phyloP scores from a whole-genome alignment of 2,888 invertebrate genomes.

The Hypomecis punctinalis region DNA sequence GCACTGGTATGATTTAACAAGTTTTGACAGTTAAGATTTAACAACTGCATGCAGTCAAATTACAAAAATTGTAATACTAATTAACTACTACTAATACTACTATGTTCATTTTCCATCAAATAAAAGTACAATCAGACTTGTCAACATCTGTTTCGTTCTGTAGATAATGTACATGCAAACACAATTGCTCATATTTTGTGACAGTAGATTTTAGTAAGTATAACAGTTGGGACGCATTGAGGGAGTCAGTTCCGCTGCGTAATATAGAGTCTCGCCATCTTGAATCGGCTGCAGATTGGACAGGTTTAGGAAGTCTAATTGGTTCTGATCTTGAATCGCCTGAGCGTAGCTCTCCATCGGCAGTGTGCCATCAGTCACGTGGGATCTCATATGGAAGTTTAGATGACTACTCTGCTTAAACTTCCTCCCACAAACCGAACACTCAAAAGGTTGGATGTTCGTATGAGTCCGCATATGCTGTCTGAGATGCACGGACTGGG shows the following conservation, averaged over 20 bases:
- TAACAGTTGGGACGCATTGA: constrained; percentile 26
- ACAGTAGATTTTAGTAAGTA: constrained; percentile 18
- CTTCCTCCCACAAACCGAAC: constrained; percentile 68
- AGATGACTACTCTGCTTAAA: constrained; percentile 81
- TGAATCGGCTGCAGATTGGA: constrained; percentile 70
- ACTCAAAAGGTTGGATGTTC: constrained; percentile 79
- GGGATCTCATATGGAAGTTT: constrained; percentile 79
- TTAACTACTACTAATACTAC: no score
- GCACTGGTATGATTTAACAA: no score
- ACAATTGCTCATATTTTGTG: background rate
- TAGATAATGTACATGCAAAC: background rate
- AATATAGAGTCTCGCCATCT: constrained; percentile 74
- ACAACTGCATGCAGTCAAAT: no score
- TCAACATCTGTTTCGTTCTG: no score
- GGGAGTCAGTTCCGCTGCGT: constrained; percentile 67
- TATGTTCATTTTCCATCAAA: no score
- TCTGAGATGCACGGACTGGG: constrained; percentile 77
- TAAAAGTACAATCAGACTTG: no score
- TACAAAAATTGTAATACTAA: no score
- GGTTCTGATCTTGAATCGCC: constrained; percentile 52
- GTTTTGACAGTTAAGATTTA: no score
- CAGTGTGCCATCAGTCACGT: constrained; percentile 59
- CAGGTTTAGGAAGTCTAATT: constrained; percentile 67
- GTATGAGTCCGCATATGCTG: constrained; percentile 83
- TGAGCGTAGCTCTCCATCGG: constrained; percentile 61